A percentile compares a stretch with the other conserved stretches of the same genome.
These are phyloP conservation scores for Mastigias papua DNA, from an alignment of 30 jellyfish, hydroid and myxozoan species.

Conservation along the genomic window DNA sequence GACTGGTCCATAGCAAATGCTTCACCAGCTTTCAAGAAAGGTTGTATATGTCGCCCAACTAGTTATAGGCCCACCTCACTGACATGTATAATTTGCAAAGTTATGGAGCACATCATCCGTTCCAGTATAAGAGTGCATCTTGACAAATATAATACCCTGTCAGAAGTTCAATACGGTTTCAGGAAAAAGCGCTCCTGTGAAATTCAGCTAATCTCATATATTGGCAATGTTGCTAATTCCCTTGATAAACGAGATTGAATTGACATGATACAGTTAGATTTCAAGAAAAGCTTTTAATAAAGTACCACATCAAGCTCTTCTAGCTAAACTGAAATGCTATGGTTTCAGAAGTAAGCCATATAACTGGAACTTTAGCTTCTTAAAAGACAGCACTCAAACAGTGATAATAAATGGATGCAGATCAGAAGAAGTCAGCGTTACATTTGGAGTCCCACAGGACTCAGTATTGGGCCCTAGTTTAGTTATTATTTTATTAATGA, in stretches of 20 bases:
- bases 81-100: too few species aligned
- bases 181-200: neutral
- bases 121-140: neutral
- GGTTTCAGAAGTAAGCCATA: neutral
- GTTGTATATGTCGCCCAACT: too few species aligned
- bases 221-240: neutral
- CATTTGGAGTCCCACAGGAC: conserved; percentile 55
- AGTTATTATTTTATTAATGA: conserved; percentile 37
- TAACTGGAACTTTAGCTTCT: conserved; percentile 32
- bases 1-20: too few species aligned
- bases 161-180: neutral
- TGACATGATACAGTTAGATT: neutral
- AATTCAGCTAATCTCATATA: neutral
- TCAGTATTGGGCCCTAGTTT: conserved; percentile 62
- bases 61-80: neutral
- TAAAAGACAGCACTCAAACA: conserved; percentile 14
- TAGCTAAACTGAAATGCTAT: neutral
- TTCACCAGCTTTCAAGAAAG: too few species aligned
- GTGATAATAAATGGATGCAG: conserved; percentile 22
- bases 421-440: conserved; percentile 14
- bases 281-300: neutral
- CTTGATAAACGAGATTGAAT: neutral
- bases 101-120: neutral
- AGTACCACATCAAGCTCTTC: neutral
- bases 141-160: neutral